Percentiles rank a stretch among this genome's conserved stretches.
Conservation (phyloP, 2,888 invertebrate species). For the Hylaea fasciaria region DNA sequence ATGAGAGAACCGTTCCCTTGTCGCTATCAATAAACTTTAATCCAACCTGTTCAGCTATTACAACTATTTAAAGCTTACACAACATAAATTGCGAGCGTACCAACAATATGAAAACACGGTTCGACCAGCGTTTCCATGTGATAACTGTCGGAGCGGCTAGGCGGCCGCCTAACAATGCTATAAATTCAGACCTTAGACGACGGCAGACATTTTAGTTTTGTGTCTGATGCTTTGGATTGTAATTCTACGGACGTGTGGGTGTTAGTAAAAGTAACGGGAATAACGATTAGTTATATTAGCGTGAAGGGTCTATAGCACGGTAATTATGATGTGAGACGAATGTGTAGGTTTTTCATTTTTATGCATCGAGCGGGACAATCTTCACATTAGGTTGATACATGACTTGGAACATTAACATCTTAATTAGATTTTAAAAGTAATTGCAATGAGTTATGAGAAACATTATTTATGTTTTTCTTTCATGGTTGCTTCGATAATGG, state of each 20-base stretch:
- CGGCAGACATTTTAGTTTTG: constrained; percentile 74
- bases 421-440: constrained; percentile 10
- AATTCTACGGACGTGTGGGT: constrained; percentile 57
- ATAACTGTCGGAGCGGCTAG: constrained; percentile 76
- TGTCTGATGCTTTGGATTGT: constrained; percentile 70
- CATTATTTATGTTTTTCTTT: no score
- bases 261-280: constrained; percentile 38
- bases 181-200: constrained; percentile 70
- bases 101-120: constrained; percentile 63
- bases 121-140: constrained; percentile 61
- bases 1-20: constrained; percentile 27
- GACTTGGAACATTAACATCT: constrained; percentile 15
- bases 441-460: no score
- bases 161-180: constrained; percentile 65
- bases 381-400: constrained; percentile 27
- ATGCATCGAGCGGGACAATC: constrained; percentile 14
- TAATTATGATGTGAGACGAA: constrained; percentile 34
- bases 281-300: constrained; percentile 33
- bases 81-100: constrained; percentile 63
- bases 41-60: constrained; percentile 51
- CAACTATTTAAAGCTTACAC: constrained; percentile 58
- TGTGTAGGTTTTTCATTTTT: constrained; percentile 31
- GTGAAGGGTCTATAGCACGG: constrained; percentile 28
- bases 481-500: no score
- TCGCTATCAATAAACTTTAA: constrained; percentile 32